Conservation (phyloP, 1,140 invertebrate species). For the Diachasmimorpha longicaudata region DNA sequence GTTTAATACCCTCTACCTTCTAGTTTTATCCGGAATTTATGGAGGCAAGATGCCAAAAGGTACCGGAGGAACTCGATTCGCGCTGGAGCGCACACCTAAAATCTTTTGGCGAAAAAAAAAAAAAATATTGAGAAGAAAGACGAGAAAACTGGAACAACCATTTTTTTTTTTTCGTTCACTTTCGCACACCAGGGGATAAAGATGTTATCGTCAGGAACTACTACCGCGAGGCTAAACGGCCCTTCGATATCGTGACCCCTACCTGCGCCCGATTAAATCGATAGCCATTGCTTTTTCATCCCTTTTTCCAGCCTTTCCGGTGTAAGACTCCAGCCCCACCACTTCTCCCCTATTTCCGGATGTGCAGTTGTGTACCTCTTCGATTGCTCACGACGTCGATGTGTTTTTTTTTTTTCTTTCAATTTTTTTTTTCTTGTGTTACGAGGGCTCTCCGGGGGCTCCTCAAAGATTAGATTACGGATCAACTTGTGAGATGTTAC, state of each 20-base stretch:
- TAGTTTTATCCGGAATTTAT: neutral
- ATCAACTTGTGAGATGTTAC: neutral
- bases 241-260: constrained; percentile 19
- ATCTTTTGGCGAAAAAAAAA: neutral
- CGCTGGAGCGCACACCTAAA: neutral
- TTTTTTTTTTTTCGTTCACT: neutral
- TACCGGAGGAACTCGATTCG: neutral
- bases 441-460: neutral
- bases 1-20: neutral
- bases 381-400: neutral
- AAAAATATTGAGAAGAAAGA: neutral
- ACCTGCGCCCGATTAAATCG: constrained; percentile 22
- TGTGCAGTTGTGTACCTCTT: neutral
- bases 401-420: neutral
- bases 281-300: constrained; percentile 18
- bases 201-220: constrained; percentile 24
- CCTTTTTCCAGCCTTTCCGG: constrained; percentile 1
- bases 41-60: constrained; percentile 2
- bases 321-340: neutral
- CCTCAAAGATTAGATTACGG: neutral
- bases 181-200: constrained; percentile 18
- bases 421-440: neutral
- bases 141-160: neutral
- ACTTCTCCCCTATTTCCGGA: neutral
- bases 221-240: constrained; percentile 19